Percentiles rank a stretch among this genome's conserved stretches.
Evolutionary conservation across 2,888 invertebrate genomes (phyloP).

Genomic region (Ephialtes manifestator): DNA sequence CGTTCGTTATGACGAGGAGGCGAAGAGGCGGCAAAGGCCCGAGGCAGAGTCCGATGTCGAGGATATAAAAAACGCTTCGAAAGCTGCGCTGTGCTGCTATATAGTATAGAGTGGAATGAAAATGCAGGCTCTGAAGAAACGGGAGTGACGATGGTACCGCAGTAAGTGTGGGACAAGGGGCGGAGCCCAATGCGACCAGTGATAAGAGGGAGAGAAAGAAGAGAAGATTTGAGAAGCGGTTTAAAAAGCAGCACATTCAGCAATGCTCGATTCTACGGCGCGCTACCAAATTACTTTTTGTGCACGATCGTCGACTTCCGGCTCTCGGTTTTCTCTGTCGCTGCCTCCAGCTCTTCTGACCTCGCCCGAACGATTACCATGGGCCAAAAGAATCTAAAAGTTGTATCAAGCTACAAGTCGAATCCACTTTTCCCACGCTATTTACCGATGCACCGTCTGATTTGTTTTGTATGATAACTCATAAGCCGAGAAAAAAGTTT

Average conservation of each 20-base stretch:
- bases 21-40: conserved; percentile 34
- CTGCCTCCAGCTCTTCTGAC: conserved; percentile 47
- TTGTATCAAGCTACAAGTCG: background rate
- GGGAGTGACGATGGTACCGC: conserved; percentile 56
- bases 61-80: conserved; percentile 24
- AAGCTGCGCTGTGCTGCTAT: conserved; percentile 22
- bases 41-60: conserved; percentile 35
- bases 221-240: conserved; percentile 53
- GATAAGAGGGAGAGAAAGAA: background rate
- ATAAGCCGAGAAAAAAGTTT: too few species aligned
- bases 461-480: background rate
- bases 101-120: conserved; percentile 41
- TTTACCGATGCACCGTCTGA: background rate
- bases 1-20: conserved; percentile 73
- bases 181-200: background rate
- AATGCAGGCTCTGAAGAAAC: conserved; percentile 41
- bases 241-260: conserved; percentile 76
- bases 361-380: conserved; percentile 11
- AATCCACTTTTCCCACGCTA: background rate
- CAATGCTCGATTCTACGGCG: conserved; percentile 72
- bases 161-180: conserved; percentile 24
- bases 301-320: conserved; percentile 74
- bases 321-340: conserved; percentile 58
- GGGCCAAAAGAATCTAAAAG: background rate
- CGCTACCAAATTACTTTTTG: conserved; percentile 78